A percentile compares a stretch with the other conserved stretches of the same genome.
Conservation (phyloP, 1,140 invertebrate species). For the Micrasema longulum region DNA sequence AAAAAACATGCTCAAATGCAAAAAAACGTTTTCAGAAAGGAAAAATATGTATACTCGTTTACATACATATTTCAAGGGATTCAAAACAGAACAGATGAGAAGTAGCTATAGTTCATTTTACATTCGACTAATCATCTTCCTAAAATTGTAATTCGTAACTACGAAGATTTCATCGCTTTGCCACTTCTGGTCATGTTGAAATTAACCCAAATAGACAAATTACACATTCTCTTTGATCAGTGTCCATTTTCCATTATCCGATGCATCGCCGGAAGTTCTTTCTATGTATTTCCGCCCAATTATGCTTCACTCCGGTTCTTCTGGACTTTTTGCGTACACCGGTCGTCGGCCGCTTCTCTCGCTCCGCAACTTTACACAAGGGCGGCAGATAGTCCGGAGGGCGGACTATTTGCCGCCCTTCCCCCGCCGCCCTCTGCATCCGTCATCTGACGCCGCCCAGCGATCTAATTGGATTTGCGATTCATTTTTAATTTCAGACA, state of each 20-base stretch:
- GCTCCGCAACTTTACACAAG: slow-evolving; percentile 18
- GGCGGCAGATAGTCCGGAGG: too few species aligned
- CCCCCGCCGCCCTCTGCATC: neutral
- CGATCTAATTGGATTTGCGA: slow-evolving; percentile 36
- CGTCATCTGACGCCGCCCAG: slow-evolving; percentile 8
- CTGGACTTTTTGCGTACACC: slow-evolving; percentile 16
- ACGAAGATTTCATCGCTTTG: too few species aligned
- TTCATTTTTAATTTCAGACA: slow-evolving; percentile 41
- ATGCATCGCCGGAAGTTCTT: slow-evolving; percentile 11
- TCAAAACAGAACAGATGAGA: too few species aligned
- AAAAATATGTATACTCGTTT: too few species aligned
- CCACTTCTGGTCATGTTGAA: neutral
- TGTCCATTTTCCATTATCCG: neutral
- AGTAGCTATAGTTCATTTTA: too few species aligned
- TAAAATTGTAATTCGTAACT: too few species aligned
- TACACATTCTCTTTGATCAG: slow-evolving; percentile 26
- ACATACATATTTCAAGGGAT: too few species aligned
- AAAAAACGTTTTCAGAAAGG: too few species aligned
- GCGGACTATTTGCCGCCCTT: slow-evolving; percentile 1
- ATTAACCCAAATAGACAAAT: slow-evolving; percentile 2
- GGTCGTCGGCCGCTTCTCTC: slow-evolving; percentile 17
- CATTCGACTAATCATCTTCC: too few species aligned
- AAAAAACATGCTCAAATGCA: too few species aligned
- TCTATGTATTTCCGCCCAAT: slow-evolving; percentile 31
- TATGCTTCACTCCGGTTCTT: slow-evolving; percentile 21